phyloP scores from a whole-genome alignment of 2,113 vertebrate species.

The Pterophyllum scalare region DNA sequence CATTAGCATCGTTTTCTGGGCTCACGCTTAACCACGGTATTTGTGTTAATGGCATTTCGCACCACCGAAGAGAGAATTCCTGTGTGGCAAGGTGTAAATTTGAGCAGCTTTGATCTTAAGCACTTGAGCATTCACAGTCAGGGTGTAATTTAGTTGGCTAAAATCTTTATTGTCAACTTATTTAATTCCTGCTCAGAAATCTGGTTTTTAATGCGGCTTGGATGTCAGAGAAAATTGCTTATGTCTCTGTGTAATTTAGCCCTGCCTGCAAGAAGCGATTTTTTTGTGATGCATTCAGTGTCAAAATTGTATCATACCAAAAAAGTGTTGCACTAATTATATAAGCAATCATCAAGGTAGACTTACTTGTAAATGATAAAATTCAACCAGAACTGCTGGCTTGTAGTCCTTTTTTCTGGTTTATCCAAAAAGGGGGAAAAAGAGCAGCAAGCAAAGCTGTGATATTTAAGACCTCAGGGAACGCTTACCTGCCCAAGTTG shows the following conservation, averaged over 20 bases:
- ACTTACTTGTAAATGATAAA: not conserved
- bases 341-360: not conserved
- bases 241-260: not conserved
- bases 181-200: not conserved
- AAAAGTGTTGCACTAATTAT: not conserved
- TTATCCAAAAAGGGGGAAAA: not conserved
- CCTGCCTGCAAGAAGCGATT: not conserved
- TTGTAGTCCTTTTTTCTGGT: conserved; percentile 9
- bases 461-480: conserved; percentile 33
- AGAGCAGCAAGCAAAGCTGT: conserved; percentile 18
- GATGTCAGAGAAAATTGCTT: not conserved
- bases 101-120: conserved; percentile 67
- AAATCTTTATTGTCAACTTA: conserved; percentile 37
- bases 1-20: not conserved
- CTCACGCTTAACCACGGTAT: conserved; percentile 13
- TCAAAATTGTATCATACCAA: not conserved
- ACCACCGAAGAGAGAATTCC: conserved; percentile 52
- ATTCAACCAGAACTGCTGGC: not conserved
- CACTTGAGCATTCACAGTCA: conserved; percentile 60
- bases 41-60: conserved; percentile 53
- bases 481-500: conserved; percentile 30
- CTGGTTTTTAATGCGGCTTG: not conserved
- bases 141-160: conserved; percentile 70
- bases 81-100: conserved; percentile 71
- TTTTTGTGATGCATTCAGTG: not conserved